Conservation (phyloP, 2,797 vertebrate species). For the Myotis planiceps region DNA sequence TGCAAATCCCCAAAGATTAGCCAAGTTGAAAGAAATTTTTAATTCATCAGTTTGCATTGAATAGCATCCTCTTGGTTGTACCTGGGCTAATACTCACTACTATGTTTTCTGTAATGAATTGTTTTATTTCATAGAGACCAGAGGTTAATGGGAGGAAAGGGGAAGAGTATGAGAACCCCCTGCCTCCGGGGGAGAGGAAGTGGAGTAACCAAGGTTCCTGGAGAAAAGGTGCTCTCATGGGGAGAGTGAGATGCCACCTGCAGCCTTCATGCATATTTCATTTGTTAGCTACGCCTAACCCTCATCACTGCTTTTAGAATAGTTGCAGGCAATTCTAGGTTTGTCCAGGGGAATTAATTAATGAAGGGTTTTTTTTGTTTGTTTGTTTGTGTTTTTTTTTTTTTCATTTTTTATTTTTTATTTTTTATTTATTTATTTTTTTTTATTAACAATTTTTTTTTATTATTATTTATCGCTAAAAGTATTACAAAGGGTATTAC, state of each 20-base stretch:
- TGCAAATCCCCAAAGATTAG: background rate
- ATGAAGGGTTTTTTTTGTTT: background rate
- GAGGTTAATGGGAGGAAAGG: background rate
- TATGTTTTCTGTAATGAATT: conserved; percentile 11
- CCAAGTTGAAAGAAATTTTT: conserved; percentile 8
- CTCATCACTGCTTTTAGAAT: background rate
- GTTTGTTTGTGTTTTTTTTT: no score
- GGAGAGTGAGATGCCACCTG: background rate
- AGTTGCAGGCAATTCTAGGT: background rate
- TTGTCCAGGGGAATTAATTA: background rate
- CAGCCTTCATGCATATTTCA: background rate
- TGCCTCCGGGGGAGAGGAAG: background rate
- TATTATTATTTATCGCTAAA: no score
- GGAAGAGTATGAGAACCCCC: background rate
- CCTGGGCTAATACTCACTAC: background rate
- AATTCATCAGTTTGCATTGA: background rate
- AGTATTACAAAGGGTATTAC: no score
- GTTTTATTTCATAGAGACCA: background rate
- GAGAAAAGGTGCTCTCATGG: background rate
- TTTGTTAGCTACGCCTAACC: background rate
- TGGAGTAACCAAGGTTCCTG: background rate
- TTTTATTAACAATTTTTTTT: no score
- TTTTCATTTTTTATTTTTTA: no score
- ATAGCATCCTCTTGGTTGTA: background rate
- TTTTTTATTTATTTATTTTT: no score